Conservation (phyloP, 2,797 vertebrate genomes). For the Apogon hyalosoma region DNA sequence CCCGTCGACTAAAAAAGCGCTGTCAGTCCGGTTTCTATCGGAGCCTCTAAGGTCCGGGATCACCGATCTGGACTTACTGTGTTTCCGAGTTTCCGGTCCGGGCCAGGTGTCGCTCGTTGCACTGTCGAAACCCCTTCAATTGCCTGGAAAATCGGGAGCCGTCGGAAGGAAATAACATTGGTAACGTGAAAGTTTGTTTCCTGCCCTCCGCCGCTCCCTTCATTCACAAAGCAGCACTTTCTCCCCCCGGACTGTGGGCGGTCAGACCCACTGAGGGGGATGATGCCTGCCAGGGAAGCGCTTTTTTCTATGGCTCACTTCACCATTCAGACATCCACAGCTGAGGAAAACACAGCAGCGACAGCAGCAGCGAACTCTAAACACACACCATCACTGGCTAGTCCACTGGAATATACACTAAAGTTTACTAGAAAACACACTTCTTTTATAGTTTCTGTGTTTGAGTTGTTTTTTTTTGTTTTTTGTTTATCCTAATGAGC, state of each 20-base stretch:
- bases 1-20: constrained; percentile 35
- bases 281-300: constrained; percentile 62
- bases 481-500: constrained; percentile 10
- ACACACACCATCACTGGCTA: neutral
- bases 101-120: constrained; percentile 20
- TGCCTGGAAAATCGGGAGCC: neutral
- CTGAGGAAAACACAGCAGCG: constrained; percentile 27
- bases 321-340: constrained; percentile 51
- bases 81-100: constrained; percentile 8
- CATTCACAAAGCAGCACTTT: constrained; percentile 83
- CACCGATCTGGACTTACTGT: constrained; percentile 58
- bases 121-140: constrained; percentile 7
- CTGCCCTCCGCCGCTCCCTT: constrained; percentile 75
- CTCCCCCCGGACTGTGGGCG: constrained; percentile 77
- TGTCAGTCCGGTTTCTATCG: constrained; percentile 57
- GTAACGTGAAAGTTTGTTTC: constrained; percentile 66
- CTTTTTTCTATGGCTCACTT: constrained; percentile 16
- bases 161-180: constrained; percentile 29
- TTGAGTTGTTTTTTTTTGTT: neutral
- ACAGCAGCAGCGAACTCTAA: neutral
- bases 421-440: neutral
- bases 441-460: neutral
- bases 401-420: neutral
- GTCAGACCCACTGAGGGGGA: constrained; percentile 67
- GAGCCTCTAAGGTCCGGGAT: constrained; percentile 23